Percentiles rank a stretch among this genome's conserved stretches.
These are phyloP conservation scores for Lampris incognitus DNA, from an alignment of 2,113 vertebrate species.

Conservation along the genomic window DNA sequence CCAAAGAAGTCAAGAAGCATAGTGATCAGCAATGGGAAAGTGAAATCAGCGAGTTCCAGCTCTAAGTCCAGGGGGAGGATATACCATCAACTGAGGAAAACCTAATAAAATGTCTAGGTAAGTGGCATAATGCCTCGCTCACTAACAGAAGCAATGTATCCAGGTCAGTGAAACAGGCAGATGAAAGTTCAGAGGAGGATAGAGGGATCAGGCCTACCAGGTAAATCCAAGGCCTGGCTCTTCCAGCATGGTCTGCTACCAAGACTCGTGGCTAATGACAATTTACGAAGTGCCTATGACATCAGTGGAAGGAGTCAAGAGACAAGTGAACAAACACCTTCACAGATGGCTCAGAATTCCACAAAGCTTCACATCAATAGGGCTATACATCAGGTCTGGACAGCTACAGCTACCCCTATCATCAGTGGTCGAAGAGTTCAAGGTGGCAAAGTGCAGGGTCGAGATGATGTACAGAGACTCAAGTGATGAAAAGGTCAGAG, in stretches of 20 bases:
- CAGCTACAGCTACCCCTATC: neutral
- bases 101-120: too few relatives aligned
- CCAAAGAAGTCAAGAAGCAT: too few relatives aligned
- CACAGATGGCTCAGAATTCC: too few relatives aligned
- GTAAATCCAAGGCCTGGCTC: slow-evolving; percentile 4
- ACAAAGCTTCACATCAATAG: too few relatives aligned
- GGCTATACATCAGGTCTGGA: too few relatives aligned
- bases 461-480: neutral
- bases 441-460: slow-evolving; percentile 17
- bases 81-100: too few relatives aligned
- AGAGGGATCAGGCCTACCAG: slow-evolving; percentile 10
- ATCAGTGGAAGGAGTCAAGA: slow-evolving; percentile 14
- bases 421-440: neutral
- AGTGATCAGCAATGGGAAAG: too few relatives aligned
- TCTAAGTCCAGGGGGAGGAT: too few relatives aligned
- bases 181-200: neutral
- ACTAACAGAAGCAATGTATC: too few relatives aligned
- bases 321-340: neutral
- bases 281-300: slow-evolving; percentile 15
- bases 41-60: too few relatives aligned
- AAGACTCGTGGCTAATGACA: neutral
- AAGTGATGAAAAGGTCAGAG: neutral
- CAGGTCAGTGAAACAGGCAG: too few relatives aligned
- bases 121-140: too few relatives aligned
- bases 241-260: slow-evolving; percentile 12